Conservation (phyloP, 1,140 invertebrate genomes). For the Procambarus virginalis region DNA sequence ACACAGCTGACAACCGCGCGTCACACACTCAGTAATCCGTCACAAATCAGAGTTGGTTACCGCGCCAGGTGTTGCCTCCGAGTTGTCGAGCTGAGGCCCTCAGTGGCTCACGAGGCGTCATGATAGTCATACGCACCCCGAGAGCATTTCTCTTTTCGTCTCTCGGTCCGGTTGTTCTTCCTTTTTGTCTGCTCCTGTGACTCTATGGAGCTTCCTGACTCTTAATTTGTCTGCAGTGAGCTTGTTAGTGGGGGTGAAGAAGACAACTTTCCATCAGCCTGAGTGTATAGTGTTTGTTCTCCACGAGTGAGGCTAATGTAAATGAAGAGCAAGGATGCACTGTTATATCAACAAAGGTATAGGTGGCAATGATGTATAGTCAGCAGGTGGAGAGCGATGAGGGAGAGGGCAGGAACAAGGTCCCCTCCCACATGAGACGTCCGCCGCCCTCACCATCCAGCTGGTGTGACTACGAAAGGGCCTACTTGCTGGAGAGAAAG, state of each 20-base stretch:
- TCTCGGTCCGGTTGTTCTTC: background rate
- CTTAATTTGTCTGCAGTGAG: too few relatives aligned
- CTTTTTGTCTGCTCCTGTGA: background rate
- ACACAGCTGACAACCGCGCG: too few relatives aligned
- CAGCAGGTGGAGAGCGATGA: background rate
- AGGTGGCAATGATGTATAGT: background rate
- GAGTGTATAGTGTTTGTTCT: too few relatives aligned
- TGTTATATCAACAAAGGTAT: background rate
- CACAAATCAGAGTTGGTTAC: background rate
- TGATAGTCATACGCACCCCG: background rate
- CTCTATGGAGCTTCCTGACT: too few relatives aligned
- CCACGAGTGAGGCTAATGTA: background rate
- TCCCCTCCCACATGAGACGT: background rate
- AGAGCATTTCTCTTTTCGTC: background rate
- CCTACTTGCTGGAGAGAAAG: background rate
- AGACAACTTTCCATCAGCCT: too few relatives aligned
- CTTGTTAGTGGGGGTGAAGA: too few relatives aligned
- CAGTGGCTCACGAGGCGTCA: background rate
- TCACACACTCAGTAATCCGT: background rate
- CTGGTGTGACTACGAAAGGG: background rate
- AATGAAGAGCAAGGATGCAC: background rate
- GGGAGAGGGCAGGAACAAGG: background rate
- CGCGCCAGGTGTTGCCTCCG: background rate
- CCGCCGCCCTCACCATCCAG: background rate
- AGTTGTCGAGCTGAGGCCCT: background rate